Conservation (phyloP, 2,888 invertebrate species). For the Silvanus unidentatus region DNA sequence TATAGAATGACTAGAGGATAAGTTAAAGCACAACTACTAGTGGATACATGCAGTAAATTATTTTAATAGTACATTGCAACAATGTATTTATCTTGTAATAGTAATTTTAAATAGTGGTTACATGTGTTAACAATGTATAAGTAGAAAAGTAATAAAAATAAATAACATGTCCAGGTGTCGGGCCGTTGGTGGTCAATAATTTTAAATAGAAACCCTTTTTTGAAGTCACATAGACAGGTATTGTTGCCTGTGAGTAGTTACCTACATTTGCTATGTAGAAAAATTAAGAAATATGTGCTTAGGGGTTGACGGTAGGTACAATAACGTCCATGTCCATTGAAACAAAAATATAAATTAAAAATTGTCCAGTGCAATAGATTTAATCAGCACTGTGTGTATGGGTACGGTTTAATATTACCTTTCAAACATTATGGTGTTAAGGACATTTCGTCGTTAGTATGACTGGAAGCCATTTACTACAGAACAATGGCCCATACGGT, state of each 20-base stretch:
- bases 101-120: too few relatives aligned
- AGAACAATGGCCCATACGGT: slow-evolving; percentile 34
- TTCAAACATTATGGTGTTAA: slow-evolving; percentile 8
- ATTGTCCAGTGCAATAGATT: slow-evolving; percentile 10
- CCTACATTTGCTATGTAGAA: too few relatives aligned
- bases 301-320: too few relatives aligned
- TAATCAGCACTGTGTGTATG: slow-evolving; percentile 15
- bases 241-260: too few relatives aligned
- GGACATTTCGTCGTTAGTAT: slow-evolving; percentile 9
- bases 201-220: slow-evolving; percentile 9
- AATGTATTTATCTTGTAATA: too few relatives aligned
- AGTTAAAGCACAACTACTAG: background rate
- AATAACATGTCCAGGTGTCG: slow-evolving; percentile 14
- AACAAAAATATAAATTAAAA: slow-evolving; percentile 8
- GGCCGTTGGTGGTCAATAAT: slow-evolving; percentile 10
- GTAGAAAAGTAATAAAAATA: slow-evolving; percentile 9
- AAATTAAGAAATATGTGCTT: too few relatives aligned
- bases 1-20: too few relatives aligned
- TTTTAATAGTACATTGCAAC: too few relatives aligned
- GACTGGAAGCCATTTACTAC: slow-evolving; percentile 23
- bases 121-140: too few relatives aligned
- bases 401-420: slow-evolving; percentile 3
- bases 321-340: background rate
- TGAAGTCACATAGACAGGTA: background rate
- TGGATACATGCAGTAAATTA: too few relatives aligned